These are phyloP conservation scores for Bubo bubo DNA, from an alignment of 2,113 vertebrate species.

Conservation along the genomic window DNA sequence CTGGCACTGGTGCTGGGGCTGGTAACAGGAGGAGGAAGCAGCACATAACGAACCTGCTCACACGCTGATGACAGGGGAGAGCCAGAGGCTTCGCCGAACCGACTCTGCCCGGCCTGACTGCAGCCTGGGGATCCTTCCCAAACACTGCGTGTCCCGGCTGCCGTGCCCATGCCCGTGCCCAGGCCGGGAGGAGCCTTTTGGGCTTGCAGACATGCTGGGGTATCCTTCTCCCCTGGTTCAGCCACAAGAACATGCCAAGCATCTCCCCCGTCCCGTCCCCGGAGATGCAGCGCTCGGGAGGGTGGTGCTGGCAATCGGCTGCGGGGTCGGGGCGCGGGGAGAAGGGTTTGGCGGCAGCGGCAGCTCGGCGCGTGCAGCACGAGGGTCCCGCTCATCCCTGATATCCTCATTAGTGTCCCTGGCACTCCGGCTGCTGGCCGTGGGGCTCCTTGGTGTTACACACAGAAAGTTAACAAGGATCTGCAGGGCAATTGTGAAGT, in stretches of 20 bases:
- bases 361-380: accelerated
- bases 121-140: background rate
- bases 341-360: background rate
- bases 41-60: background rate
- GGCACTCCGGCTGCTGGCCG: background rate
- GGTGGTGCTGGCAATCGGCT: background rate
- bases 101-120: background rate
- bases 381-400: accelerated
- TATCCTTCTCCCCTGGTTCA: background rate
- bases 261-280: background rate
- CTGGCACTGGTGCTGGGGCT: background rate
- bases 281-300: accelerated
- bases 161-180: accelerated
- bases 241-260: background rate
- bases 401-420: background rate
- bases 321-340: accelerated
- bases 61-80: background rate
- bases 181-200: background rate
- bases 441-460: background rate
- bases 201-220: background rate
- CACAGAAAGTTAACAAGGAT: slow-evolving; percentile 2
- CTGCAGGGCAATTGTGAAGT: background rate
- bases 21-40: background rate
- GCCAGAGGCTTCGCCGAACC: background rate
- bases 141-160: accelerated